Percentiles rank a stretch among this genome's conserved stretches.
Evolutionary conservation across 2,113 vertebrate species (phyloP).

Genomic region (Rhabdomys dilectus): DNA sequence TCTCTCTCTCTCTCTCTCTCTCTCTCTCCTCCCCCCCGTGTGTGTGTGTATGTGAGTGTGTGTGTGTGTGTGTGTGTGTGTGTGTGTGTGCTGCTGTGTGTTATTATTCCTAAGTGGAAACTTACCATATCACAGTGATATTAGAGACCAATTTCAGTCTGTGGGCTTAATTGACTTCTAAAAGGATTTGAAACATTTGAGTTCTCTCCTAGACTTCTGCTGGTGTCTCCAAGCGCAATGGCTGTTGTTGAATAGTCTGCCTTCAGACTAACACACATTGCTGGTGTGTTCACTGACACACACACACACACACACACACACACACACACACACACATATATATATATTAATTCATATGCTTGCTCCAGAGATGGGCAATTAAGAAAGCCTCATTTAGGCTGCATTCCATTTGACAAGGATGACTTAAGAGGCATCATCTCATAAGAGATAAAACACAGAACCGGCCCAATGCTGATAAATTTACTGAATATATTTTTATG

Average conservation of each 20-base stretch:
- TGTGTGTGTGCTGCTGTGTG: too few relatives aligned
- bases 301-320: background rate
- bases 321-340: too few relatives aligned
- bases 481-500: slow-evolving; percentile 11
- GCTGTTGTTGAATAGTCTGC: background rate
- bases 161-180: background rate
- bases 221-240: background rate
- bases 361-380: slow-evolving; percentile 9
- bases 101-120: slow-evolving; percentile 30
- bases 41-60: background rate
- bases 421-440: slow-evolving; percentile 39
- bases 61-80: background rate
- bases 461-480: slow-evolving; percentile 23
- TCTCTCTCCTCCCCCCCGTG: background rate
- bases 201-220: background rate
- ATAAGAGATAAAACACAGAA: slow-evolving; percentile 44
- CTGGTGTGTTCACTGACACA: too few relatives aligned
- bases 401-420: slow-evolving; percentile 11
- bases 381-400: slow-evolving; percentile 21
- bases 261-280: background rate
- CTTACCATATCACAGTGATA: background rate
- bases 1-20: background rate
- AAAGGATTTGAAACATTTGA: background rate
- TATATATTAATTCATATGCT: background rate
- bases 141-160: background rate